Base-by-base conservation (phyloP, 2,113 vertebrate genomes). In the Trichechus manatus region DNA sequence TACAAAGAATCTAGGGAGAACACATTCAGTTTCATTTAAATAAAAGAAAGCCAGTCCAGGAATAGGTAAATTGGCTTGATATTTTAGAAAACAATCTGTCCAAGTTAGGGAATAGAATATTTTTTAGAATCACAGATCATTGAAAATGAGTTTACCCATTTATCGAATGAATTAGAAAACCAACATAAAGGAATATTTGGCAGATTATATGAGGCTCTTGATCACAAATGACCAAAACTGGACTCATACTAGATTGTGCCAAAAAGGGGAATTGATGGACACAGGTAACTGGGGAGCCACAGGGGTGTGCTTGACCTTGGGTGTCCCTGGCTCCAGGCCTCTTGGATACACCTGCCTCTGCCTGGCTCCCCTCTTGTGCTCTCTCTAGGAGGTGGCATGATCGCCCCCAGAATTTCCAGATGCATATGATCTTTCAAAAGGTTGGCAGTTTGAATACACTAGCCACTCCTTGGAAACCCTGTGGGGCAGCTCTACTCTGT, bases 101-200 rank as follows among this genome's bases (percentile, higher is more conserved):
- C 77, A 88, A 78, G 36, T 56, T 93, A 74, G 14, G 39, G 53
- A 89, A 80, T 14, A 70, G 61, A 42, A 19, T 64, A 50, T 42
- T 3, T 66, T 20, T 93, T 85, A 72, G 78, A 87, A 31, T 59
- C 10, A 78, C 17, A 50, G 25, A 53, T 36, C 59, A 91, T 29
- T 33, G 82, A 33, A 77, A 59, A 77, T 29, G n/a, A n/a, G 23
- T 79, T 92, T 94, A 39, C 22, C 11, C 7, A 29, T 91, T 94
- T 93, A 87, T 44, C 90, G 74, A 95, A 7, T 79, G 80, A 59
- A 87, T 66, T 92, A 74, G 50, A 89, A 97, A 90, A 39, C 31
- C 6, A 53, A 19, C 83, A 87, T 89, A 74, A 2, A 50, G 27
- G 13, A 68, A n/a, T 56, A 72, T 66, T 81, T 39, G 42, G 31